A percentile compares a stretch with the other conserved stretches of the same genome.
phyloP scores from a whole-genome alignment of 2,888 invertebrate genomes.

The Rhyacophila evoluta region DNA sequence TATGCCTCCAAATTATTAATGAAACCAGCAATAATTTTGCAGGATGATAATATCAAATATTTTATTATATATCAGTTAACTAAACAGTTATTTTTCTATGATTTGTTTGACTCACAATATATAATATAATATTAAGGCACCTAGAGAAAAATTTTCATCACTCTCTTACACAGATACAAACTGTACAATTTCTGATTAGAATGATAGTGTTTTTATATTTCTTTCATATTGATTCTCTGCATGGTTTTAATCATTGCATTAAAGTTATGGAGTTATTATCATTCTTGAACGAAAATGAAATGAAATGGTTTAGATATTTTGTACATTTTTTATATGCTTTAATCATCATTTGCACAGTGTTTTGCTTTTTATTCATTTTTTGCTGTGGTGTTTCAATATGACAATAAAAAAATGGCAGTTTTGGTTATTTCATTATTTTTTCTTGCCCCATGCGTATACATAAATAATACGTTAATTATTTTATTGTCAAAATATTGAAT shows the following conservation, averaged over 20 bases:
- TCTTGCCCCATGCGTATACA: no score
- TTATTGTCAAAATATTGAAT: not conserved
- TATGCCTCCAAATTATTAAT: no score
- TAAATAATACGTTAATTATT: no score
- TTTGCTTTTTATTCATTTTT: conserved; percentile 56
- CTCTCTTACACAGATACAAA: conserved; percentile 50
- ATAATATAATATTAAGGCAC: not conserved
- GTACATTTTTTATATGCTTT: conserved; percentile 38
- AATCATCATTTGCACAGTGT: conserved; percentile 53
- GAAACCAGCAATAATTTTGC: no score
- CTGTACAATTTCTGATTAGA: conserved; percentile 54
- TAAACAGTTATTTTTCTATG: no score
- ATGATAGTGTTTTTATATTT: conserved; percentile 35
- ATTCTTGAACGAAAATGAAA: not conserved
- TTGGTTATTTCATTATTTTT: no score
- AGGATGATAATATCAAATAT: no score
- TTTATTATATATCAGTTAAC: no score
- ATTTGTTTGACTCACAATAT: not conserved
- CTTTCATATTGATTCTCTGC: conserved; percentile 26
- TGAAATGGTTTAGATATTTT: conserved; percentile 12
- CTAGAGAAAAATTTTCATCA: not conserved
- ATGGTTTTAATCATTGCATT: not conserved
- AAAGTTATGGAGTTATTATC: not conserved
- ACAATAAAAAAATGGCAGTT: no score
- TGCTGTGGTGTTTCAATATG: conserved; percentile 33